These are phyloP conservation scores for Norana najaformis DNA, from an alignment of 2,888 invertebrate genomes.

Conservation along the genomic window DNA sequence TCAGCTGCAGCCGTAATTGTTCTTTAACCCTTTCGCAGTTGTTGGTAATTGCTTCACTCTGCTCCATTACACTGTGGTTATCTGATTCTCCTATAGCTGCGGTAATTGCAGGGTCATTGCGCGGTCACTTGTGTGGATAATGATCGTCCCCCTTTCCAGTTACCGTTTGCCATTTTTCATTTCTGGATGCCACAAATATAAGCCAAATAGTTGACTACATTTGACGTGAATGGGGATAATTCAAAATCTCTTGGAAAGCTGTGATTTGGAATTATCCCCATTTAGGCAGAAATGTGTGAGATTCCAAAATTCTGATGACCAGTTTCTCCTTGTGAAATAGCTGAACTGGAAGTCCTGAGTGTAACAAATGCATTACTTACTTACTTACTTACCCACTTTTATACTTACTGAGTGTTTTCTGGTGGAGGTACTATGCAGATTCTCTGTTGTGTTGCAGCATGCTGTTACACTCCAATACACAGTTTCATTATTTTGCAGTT, in stretches of 20 bases:
- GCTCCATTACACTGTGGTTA: background rate
- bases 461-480: too few relatives aligned
- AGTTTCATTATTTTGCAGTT: too few relatives aligned
- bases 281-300: too few relatives aligned
- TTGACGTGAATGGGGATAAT: background rate
- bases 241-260: background rate
- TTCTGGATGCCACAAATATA: background rate
- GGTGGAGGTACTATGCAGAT: too few relatives aligned
- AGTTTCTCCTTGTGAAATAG: too few relatives aligned
- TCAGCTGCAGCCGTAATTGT: background rate
- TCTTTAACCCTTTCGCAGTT: background rate
- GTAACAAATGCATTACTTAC: too few relatives aligned
- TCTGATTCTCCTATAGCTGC: background rate
- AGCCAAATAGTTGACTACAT: constrained; percentile 4
- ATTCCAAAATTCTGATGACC: background rate
- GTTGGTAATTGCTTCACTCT: background rate
- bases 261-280: background rate
- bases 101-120: background rate
- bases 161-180: background rate
- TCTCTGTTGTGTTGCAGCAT: too few relatives aligned
- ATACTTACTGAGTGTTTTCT: too few relatives aligned
- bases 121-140: background rate
- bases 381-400: too few relatives aligned
- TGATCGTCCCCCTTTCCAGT: background rate
- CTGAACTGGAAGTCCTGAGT: too few relatives aligned